A percentile compares a stretch with the other conserved stretches of the same genome.
Conservation (phyloP, 2,888 invertebrate species). For the Xestobium rufovillosum region DNA sequence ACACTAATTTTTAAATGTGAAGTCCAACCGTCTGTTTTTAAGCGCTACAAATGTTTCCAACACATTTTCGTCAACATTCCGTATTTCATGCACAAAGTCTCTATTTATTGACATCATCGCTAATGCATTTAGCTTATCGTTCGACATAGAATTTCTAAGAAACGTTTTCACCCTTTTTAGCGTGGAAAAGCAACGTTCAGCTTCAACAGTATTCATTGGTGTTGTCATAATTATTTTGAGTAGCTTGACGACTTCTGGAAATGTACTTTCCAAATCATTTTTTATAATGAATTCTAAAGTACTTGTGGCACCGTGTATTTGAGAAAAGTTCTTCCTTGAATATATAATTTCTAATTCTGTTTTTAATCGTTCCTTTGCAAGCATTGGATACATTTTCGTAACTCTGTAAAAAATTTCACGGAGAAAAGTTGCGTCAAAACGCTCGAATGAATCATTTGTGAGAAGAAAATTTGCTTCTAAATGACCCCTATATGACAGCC, state of each 20-base stretch:
- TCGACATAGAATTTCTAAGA: conserved; percentile 24
- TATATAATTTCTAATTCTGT: conserved; percentile 26
- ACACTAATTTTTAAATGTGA: too few species aligned
- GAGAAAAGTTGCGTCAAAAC: conserved; percentile 18
- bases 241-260: conserved; percentile 1
- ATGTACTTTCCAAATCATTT: not conserved
- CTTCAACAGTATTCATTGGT: conserved; percentile 28
- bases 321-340: conserved; percentile 19
- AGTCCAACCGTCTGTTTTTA: conserved; percentile 2
- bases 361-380: conserved; percentile 25
- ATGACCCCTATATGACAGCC: conserved; percentile 9
- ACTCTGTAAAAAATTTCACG: conserved; percentile 16
- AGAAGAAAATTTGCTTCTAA: conserved; percentile 11
- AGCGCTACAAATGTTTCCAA: not conserved
- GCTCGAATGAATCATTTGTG: conserved; percentile 1
- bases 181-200: conserved; percentile 24
- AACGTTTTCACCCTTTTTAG: conserved; percentile 28
- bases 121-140: conserved; percentile 26
- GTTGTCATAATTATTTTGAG: too few species aligned
- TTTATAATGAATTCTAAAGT: not conserved
- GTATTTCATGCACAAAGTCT: conserved; percentile 2
- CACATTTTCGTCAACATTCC: not conserved
- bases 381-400: conserved; percentile 18
- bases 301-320: conserved; percentile 2
- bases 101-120: conserved; percentile 18